A percentile compares a stretch with the other conserved stretches of the same genome.
Evolutionary conservation across 2,797 vertebrate species (phyloP).

Genomic region (Micropoecilia bifurca): DNA sequence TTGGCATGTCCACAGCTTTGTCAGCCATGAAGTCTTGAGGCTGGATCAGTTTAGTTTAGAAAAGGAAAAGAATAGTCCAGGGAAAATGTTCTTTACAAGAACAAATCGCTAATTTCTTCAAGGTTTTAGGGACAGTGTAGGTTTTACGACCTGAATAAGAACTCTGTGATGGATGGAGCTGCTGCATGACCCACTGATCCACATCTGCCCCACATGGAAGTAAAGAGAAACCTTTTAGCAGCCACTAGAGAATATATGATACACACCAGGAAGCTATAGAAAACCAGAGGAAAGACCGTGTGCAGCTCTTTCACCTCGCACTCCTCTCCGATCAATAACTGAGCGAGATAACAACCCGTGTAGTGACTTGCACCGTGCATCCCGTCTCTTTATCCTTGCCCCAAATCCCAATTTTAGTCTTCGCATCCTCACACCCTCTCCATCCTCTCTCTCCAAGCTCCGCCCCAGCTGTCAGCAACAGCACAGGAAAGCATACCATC

Average conservation of each 20-base stretch:
- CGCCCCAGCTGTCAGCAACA: conserved; percentile 20
- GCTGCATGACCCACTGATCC: not conserved
- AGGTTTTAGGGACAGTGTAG: not conserved
- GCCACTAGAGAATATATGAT: conserved; percentile 37
- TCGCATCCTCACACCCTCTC: conserved; percentile 18
- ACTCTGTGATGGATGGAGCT: not conserved
- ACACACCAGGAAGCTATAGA: conserved; percentile 33
- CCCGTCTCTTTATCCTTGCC: conserved; percentile 24
- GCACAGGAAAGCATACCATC: conserved; percentile 28
- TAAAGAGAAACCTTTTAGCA: conserved; percentile 24
- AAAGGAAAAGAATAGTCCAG: not conserved
- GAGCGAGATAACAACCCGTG: conserved; percentile 56
- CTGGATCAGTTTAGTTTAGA: conserved; percentile 15
- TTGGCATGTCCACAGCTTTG: conserved; percentile 20
- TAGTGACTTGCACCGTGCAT: conserved; percentile 51
- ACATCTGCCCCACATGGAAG: conserved; percentile 21
- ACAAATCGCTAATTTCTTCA: not conserved
- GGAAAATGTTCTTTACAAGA: not conserved
- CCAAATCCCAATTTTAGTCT: conserved; percentile 31
- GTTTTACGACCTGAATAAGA: not conserved
- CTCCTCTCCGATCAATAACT: conserved; percentile 60
- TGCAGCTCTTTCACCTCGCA: conserved; percentile 46
- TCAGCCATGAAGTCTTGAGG: conserved; percentile 13
- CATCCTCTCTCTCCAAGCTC: conserved; percentile 24
- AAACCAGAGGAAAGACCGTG: conserved; percentile 43